phyloP scores from a whole-genome alignment of 2,797 vertebrate species.

The Crax fasciolata region DNA sequence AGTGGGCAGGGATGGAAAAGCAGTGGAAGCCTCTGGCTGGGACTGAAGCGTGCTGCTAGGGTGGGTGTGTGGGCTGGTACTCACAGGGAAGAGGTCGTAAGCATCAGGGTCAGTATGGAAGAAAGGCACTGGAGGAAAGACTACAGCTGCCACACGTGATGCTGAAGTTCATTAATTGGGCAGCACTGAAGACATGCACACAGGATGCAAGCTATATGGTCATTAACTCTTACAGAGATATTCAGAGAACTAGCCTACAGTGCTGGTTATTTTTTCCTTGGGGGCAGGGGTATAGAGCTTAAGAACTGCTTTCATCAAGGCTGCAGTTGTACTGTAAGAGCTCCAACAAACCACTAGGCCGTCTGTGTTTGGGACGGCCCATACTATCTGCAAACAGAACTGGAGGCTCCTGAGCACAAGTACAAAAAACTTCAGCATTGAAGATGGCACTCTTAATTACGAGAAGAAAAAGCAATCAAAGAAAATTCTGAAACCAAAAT shows the following conservation, averaged over 20 bases:
- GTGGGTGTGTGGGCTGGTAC: neutral
- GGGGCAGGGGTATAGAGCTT: neutral
- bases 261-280: neutral
- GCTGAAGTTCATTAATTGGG: neutral
- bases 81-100: neutral
- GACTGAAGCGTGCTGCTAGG: neutral
- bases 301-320: neutral
- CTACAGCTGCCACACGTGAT: neutral
- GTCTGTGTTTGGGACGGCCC: neutral
- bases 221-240: neutral
- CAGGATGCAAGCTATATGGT: neutral
- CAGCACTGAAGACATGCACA: neutral
- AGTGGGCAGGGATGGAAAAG: slow-evolving; percentile 43
- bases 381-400: neutral
- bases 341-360: neutral
- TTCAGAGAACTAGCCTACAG: neutral
- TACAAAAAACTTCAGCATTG: neutral
- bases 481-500: neutral
- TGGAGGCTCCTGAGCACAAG: neutral
- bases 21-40: neutral
- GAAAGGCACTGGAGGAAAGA: neutral
- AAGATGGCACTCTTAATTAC: neutral
- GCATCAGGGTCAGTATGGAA: neutral
- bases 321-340: neutral
- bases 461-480: neutral